A percentile compares a stretch with the other conserved stretches of the same genome.
phyloP scores from a whole-genome alignment of 2,113 vertebrate species.

The Chloropsis cyanopogon region DNA sequence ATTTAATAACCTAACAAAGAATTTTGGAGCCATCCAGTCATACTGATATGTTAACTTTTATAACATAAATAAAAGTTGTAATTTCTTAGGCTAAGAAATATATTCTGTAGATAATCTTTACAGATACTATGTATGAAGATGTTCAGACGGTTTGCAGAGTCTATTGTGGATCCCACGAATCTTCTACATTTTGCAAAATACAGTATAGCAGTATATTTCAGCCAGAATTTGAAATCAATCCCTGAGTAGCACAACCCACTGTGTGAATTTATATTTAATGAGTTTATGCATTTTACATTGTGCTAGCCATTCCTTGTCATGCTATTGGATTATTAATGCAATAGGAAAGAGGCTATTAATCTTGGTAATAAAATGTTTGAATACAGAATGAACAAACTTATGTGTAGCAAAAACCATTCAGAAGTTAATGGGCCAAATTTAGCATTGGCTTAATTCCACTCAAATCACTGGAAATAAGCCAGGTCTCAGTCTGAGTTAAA shows the following conservation, averaged over 20 bases:
- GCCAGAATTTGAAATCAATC: background rate
- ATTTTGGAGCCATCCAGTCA: background rate
- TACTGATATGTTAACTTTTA: background rate
- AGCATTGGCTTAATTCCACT: background rate
- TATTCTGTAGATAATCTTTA: background rate
- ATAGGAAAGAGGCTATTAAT: constrained; percentile 13
- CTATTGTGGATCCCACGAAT: background rate
- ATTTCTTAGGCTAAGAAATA: background rate
- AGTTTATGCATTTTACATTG: background rate
- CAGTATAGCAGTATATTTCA: background rate
- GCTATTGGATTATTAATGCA: constrained; percentile 16
- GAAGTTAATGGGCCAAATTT: constrained; percentile 34
- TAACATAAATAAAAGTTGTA: background rate
- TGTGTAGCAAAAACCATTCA: background rate
- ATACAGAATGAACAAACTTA: background rate
- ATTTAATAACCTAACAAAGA: background rate
- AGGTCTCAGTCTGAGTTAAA: background rate
- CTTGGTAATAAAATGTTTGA: constrained; percentile 30
- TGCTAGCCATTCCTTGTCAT: background rate
- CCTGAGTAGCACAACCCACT: background rate
- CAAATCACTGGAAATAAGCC: background rate
- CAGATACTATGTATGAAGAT: background rate
- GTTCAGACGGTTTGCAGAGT: background rate
- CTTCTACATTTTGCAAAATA: background rate
- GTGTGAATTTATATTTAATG: constrained; percentile 4